phyloP scores from a whole-genome alignment of 2,797 vertebrate species.

The Sebastes cheni region DNA sequence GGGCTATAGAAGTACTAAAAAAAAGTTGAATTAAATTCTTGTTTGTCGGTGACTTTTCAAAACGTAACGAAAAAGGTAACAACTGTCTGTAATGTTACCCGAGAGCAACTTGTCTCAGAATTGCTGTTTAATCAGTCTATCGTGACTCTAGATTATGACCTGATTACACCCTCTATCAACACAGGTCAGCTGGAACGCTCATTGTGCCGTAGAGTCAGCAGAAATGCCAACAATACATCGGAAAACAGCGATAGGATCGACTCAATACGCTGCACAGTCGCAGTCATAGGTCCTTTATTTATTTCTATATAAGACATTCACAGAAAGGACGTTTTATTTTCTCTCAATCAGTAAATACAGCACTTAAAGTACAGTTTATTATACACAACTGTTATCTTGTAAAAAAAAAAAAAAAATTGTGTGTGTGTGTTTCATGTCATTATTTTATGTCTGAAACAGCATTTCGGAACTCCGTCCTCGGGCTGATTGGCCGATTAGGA shows the following conservation, averaged over 20 bases:
- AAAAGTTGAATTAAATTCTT: too few relatives aligned
- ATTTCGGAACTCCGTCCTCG: background rate
- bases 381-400: conserved; percentile 67
- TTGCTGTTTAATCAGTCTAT: conserved; percentile 70
- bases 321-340: conserved; percentile 21
- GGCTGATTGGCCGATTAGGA: background rate
- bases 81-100: background rate
- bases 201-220: conserved; percentile 69
- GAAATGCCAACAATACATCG: conserved; percentile 58
- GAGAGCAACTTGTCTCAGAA: conserved; percentile 65
- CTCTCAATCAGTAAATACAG: conserved; percentile 55
- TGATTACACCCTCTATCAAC: conserved; percentile 70
- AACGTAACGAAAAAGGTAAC: too few relatives aligned
- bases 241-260: conserved; percentile 38
- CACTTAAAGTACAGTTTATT: conserved; percentile 61
- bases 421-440: background rate
- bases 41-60: too few relatives aligned
- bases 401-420: too few relatives aligned
- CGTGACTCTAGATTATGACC: conserved; percentile 64
- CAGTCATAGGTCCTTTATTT: conserved; percentile 61
- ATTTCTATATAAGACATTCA: conserved; percentile 64
- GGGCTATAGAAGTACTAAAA: too few relatives aligned
- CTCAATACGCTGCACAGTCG: conserved; percentile 24
- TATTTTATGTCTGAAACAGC: conserved; percentile 26
- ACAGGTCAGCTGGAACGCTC: conserved; percentile 65